Conservation (phyloP, 2,888 invertebrate genomes). For the Protula sp. region DNA sequence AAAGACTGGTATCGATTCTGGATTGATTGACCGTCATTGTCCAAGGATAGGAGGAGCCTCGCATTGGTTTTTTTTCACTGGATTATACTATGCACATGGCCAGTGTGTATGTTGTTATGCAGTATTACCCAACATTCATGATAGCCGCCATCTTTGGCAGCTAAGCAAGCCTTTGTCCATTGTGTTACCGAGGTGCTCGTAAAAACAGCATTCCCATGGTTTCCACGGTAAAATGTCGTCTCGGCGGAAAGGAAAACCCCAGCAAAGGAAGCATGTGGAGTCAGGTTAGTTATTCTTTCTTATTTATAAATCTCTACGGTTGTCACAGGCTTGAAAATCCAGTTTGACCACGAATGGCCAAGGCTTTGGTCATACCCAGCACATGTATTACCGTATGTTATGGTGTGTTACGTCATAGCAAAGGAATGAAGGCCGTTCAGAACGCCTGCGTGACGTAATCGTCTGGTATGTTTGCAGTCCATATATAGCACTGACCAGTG, state of each 20-base stretch:
- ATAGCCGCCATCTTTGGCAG: neutral
- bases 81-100: no score
- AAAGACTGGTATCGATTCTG: no score
- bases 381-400: no score
- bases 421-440: no score
- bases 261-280: neutral
- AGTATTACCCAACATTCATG: neutral
- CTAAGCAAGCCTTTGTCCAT: neutral
- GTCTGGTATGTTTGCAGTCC: no score
- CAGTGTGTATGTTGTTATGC: neutral
- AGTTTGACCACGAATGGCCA: neutral
- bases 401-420: no score
- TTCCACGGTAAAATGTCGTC: neutral
- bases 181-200: neutral
- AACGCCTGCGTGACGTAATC: no score
- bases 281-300: neutral
- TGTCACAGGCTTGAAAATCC: neutral
- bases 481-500: no score
- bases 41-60: no score
- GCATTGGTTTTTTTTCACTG: no score
- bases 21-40: no score
- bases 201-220: neutral
- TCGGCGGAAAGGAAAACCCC: slow-evolving; percentile 1
- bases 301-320: neutral
- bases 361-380: neutral